These are phyloP conservation scores for Anoplopoma fimbria DNA, from an alignment of 2,113 vertebrate species.

Conservation along the genomic window DNA sequence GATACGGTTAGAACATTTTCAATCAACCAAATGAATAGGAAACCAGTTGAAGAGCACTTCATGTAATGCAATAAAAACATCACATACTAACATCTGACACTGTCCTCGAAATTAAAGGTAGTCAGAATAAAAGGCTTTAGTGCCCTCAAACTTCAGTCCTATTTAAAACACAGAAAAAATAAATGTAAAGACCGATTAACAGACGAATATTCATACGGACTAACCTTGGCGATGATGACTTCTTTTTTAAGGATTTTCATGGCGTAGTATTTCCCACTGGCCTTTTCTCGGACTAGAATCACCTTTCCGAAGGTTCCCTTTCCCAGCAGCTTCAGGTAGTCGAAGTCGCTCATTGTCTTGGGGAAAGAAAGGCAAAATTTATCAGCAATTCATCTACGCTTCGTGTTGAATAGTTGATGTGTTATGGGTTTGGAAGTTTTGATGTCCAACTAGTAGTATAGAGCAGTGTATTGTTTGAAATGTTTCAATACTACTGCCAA, in stretches of 20 bases:
- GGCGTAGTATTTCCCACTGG: conserved; percentile 98
- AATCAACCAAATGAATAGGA: neutral
- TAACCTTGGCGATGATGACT: conserved; percentile 98
- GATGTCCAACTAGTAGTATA: neutral
- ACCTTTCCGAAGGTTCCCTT: conserved; percentile 99
- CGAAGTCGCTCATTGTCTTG: conserved; percentile 99
- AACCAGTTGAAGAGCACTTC: neutral
- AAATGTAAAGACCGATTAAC: neutral
- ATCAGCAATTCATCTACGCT: neutral
- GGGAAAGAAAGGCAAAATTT: conserved; percentile 1
- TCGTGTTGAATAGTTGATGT: neutral
- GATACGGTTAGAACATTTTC: conserved; percentile 1
- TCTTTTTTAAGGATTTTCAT: conserved; percentile 99
- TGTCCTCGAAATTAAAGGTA: neutral
- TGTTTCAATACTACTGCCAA: neutral
- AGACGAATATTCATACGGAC: neutral
- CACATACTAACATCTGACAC: neutral
- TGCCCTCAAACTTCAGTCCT: too few relatives aligned
- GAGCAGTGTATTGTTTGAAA: neutral
- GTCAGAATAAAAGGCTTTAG: too few relatives aligned
- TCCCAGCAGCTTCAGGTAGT: conserved; percentile 98
- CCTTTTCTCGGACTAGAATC: conserved; percentile 97
- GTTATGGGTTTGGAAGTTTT: neutral
- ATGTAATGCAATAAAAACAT: neutral
- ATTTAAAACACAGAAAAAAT: neutral